phyloP scores from a whole-genome alignment of 2,888 invertebrate species.

The Nowickia ferox region DNA sequence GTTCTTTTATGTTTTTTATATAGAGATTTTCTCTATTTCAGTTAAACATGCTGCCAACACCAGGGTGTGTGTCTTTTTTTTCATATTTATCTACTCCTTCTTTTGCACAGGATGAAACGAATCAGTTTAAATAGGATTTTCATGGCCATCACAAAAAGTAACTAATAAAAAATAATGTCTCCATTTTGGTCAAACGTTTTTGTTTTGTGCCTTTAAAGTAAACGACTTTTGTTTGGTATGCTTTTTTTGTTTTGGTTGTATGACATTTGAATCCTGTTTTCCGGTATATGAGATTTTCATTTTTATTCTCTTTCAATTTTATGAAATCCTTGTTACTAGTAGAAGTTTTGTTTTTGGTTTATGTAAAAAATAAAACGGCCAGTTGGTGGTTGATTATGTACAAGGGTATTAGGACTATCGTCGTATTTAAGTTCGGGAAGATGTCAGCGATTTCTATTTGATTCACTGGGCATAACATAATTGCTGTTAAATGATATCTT shows the following conservation, averaged over 20 bases:
- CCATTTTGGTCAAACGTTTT: constrained; percentile 33
- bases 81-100: constrained; percentile 9
- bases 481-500: constrained; percentile 16
- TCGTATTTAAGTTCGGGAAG: constrained; percentile 1
- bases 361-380: constrained; percentile 33
- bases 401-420: background rate
- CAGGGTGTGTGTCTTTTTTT: constrained; percentile 30
- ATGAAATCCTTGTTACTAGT: constrained; percentile 12
- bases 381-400: constrained; percentile 56
- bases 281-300: constrained; percentile 43
- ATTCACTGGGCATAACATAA: constrained; percentile 11
- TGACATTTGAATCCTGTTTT: constrained; percentile 29
- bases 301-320: constrained; percentile 19
- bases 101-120: background rate
- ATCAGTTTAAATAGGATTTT: constrained; percentile 57
- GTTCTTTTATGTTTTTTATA: background rate
- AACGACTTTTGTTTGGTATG: background rate
- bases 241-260: background rate
- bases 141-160: background rate
- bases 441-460: constrained; percentile 27
- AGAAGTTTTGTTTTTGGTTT: constrained; percentile 45
- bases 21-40: constrained; percentile 10
- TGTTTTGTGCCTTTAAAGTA: background rate
- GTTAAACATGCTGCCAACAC: constrained; percentile 30
- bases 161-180: constrained; percentile 47